phyloP scores from a whole-genome alignment of 2,113 vertebrate species.

The Grammomys surdaster region DNA sequence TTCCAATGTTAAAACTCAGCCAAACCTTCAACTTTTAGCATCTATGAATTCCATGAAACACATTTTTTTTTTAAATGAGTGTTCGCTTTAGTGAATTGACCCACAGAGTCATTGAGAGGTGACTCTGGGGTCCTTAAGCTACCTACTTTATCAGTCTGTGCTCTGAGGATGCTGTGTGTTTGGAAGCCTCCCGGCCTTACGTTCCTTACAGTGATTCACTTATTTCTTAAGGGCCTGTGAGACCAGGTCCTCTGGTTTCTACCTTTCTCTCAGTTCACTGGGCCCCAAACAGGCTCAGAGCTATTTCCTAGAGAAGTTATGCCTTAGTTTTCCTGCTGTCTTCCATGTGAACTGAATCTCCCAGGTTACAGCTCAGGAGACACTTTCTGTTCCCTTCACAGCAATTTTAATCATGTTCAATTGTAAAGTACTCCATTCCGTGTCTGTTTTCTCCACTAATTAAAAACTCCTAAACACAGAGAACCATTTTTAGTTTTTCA shows the following conservation, averaged over 20 bases:
- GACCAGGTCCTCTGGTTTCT: constrained; percentile 7
- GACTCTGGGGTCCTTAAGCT: not conserved
- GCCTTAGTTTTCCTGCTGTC: not conserved
- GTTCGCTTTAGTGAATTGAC: not conserved
- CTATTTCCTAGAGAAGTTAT: not conserved
- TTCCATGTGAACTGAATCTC: not conserved
- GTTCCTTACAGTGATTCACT: constrained; percentile 64
- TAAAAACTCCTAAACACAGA: not conserved
- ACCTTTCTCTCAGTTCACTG: constrained; percentile 33
- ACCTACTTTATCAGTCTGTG: not conserved
- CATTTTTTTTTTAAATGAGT: not conserved
- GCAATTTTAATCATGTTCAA: not conserved
- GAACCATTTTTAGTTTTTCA: not conserved
- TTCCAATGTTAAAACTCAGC: not conserved
- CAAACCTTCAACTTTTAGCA: not conserved
- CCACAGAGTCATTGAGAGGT: not conserved
- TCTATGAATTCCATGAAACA: not conserved
- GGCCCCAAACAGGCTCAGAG: not conserved
- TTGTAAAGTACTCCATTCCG: not conserved
- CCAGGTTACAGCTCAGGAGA: not conserved
- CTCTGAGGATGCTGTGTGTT: not conserved
- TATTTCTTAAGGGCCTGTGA: constrained; percentile 36
- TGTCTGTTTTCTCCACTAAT: not conserved
- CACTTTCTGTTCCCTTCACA: constrained; percentile 17
- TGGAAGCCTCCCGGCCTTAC: constrained; percentile 7